phyloP scores from a whole-genome alignment of 1,140 invertebrate genomes.

The Maconellicoccus hirsutus region DNA sequence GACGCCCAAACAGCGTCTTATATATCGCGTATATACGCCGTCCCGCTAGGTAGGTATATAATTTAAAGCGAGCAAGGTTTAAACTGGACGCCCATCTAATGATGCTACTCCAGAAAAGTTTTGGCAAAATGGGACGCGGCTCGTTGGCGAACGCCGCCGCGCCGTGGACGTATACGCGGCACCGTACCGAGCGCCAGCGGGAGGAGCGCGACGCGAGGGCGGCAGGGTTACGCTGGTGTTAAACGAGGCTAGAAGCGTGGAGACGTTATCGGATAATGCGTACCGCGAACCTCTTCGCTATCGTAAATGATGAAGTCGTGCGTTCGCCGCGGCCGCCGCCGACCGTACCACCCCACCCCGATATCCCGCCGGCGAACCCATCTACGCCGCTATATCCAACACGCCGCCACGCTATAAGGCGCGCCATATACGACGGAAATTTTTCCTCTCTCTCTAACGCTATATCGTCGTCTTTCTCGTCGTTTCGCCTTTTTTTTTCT shows the following conservation, averaged over 20 bases:
- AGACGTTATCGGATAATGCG: conserved; percentile 7
- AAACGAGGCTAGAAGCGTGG: conserved; percentile 6
- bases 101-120: conserved; percentile 19
- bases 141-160: too few species aligned
- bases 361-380: too few species aligned
- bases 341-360: neutral
- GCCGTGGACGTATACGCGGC: too few species aligned
- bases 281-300: neutral
- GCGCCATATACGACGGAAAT: too few species aligned
- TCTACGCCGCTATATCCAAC: too few species aligned
- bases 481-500: too few species aligned
- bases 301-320: neutral
- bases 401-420: too few species aligned
- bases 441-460: too few species aligned
- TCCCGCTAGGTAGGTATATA: conserved; percentile 13
- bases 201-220: too few species aligned
- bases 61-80: conserved; percentile 22
- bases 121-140: neutral
- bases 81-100: conserved; percentile 21
- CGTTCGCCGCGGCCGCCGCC: neutral
- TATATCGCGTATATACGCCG: neutral
- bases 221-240: neutral
- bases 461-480: too few species aligned
- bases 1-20: conserved; percentile 1
- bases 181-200: too few species aligned